phyloP scores from a whole-genome alignment of 2,797 vertebrate species.

The Acrossocheilus wenchowensis region DNA sequence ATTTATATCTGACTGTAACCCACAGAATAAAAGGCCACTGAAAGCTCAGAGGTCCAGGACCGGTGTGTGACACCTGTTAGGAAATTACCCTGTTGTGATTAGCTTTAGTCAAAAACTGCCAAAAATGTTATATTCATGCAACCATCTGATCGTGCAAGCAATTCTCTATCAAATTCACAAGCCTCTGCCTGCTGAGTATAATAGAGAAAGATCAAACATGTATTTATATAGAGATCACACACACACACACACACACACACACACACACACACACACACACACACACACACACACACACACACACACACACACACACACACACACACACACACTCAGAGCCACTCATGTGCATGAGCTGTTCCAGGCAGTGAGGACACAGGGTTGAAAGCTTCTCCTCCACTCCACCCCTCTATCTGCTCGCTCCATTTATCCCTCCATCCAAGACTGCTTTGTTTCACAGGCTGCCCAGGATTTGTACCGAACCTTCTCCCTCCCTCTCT shows the following conservation, averaged over 20 bases:
- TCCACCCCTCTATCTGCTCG: slow-evolving; percentile 56
- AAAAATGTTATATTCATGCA: background rate
- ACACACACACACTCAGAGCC: slow-evolving; percentile 28
- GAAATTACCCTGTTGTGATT: background rate
- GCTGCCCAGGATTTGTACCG: slow-evolving; percentile 71
- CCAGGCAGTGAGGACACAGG: slow-evolving; percentile 30
- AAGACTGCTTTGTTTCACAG: slow-evolving; percentile 67
- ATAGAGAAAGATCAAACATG: slow-evolving; percentile 1
- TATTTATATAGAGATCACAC: slow-evolving; percentile 21
- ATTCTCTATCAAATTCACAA: background rate
- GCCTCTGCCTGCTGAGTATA: background rate
- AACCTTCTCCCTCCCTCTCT: background rate
- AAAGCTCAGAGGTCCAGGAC: background rate
- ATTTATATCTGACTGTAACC: background rate
- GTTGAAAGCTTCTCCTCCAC: slow-evolving; percentile 38
- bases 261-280: slow-evolving; percentile 26
- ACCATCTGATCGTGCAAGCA: background rate
- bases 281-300: slow-evolving; percentile 25
- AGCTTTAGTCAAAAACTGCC: background rate
- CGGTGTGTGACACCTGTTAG: background rate
- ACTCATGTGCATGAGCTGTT: slow-evolving; percentile 43
- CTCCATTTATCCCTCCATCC: slow-evolving; percentile 54
- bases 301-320: slow-evolving; percentile 28
- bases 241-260: slow-evolving; percentile 7
- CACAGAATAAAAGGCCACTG: background rate